Base-by-base conservation (phyloP, 2,113 vertebrate species). In the Nycticebus coucang region DNA sequence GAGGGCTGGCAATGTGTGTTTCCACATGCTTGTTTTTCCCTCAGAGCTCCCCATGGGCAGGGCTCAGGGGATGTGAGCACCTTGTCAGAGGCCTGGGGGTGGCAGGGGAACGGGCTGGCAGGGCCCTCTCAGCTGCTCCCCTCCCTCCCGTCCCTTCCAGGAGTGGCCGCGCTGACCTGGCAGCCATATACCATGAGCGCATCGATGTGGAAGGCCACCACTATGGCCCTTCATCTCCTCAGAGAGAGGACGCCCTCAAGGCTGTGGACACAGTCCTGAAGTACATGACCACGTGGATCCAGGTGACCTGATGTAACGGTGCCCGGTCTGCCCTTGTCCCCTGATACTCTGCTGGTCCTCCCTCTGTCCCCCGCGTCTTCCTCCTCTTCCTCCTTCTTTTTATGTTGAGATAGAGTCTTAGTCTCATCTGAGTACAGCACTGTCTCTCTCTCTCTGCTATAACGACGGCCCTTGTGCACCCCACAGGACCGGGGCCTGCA, bases 181-280 rank as follows among this genome's bases (percentile, higher is more conserved):
- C 99, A 0, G 99, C 99, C 0, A 98, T 99, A 50, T 99, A 99
- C 97, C 99, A 99, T 0, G 99, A 99, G 98, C 99, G 99, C 60
- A 98, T 99, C 0, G 99, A 99, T 0, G 99, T 99, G 85, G 99
- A 99, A 97, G 99, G 99, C 0, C 99, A 99, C 96, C 99, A 99
- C 96, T 98, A 99, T 0, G 99, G 99, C 8, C 99, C 99, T 17
- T 98, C 88, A 0, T 99, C 99, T 2, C 95, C 94, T 8, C 98
- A 99, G 98, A 97, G 99, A 74, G 98, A 98, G 91, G 93, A 97
- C 0, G 99, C 99, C 59, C 95, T 99, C 90, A 98, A 57, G 91
- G 97, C 98, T 3, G 98, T 99, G 94, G 99, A 99, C 96, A 89
- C 80, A 0, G 98, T 98, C n/a, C 95, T 99, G 92, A 98, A 98